Percentiles rank a stretch among this genome's conserved stretches.
These are phyloP conservation scores for Tyrophagus putrescentiae DNA, from an alignment of 1,140 invertebrate species.

Conservation along the genomic window DNA sequence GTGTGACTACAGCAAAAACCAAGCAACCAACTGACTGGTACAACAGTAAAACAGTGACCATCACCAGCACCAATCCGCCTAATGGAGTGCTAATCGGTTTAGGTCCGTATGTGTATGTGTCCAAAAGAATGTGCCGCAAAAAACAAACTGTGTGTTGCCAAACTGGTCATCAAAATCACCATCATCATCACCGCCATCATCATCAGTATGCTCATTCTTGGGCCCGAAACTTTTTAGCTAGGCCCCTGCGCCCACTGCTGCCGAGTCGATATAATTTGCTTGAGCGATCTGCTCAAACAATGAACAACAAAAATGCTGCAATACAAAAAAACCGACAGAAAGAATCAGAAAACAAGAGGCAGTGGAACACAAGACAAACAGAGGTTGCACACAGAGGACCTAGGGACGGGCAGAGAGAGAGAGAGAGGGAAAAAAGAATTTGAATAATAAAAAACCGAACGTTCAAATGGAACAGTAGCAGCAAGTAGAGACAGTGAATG, in stretches of 20 bases:
- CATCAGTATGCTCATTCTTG: neutral
- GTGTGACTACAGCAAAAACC: no score
- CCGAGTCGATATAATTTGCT: no score
- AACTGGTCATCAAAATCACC: neutral
- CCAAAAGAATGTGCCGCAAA: constrained; percentile 1
- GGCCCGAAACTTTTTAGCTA: neutral
- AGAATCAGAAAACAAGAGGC: no score
- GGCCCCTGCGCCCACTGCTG: neutral
- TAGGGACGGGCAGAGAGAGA: no score
- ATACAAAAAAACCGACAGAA: no score
- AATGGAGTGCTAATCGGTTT: constrained; percentile 15
- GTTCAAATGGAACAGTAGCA: neutral
- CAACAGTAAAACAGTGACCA: no score
- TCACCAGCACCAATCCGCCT: neutral
- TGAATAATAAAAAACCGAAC: neutral
- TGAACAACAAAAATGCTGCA: no score
- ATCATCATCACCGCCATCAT: neutral
- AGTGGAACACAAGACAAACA: no score
- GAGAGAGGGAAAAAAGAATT: neutral
- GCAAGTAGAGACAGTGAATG: neutral
- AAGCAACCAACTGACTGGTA: no score
- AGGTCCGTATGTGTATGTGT: no score
- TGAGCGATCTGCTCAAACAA: no score
- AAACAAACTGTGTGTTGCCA: neutral
- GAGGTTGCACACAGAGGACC: no score